Base-by-base conservation (phyloP, 2,888 invertebrate species). In the Synergus umbraculus region DNA sequence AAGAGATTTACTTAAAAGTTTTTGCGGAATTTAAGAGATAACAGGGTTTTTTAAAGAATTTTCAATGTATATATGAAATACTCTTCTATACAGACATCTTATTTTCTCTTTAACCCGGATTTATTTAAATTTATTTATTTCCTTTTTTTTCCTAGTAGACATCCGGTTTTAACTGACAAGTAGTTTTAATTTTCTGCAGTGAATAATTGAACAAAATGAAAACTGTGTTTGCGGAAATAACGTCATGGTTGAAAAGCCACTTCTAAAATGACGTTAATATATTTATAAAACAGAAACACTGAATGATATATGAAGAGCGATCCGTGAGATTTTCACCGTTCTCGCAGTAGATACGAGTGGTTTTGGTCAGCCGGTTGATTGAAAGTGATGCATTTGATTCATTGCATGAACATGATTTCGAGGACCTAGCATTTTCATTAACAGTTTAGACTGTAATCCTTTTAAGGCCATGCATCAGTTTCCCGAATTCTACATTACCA, bases 361-460 rank as follows among this genome's bases (percentile, higher is more conserved):
- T 69, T 46, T 69, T 69, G 46, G 46, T 69, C 49, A 69, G 46
- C 29, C 67, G 44, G 44, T 67, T 58, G n/a, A 58, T 58, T 58
- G 58, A 18, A 12, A 65, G 64, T 65, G 64, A 65, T 65, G 37
- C 41, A 65, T 65, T 37, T 65, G 64, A 37, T 65, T 1, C 15
- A n/a, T 41, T 41, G 65, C 41, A 41, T 65, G 41, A 65, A 65
- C 65, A 65, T 65, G 37, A 43, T 65, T 65, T 43, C 7, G n/a
- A 41, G 65, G 9, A 69, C 37, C 22, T 29, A 69, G 46, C 49
- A 49, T 69, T 69, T 29, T 69, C 69, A 69, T 69, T 46, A 69
- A 69, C 49, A 69, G 13, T 66, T 66, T 69, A 13, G 22, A 46
- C 18, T 8, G 9, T 5, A 69, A 69, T 49, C 4, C 15, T 37